Conservation (phyloP, 2,797 vertebrate species). For the Psittacula echo region DNA sequence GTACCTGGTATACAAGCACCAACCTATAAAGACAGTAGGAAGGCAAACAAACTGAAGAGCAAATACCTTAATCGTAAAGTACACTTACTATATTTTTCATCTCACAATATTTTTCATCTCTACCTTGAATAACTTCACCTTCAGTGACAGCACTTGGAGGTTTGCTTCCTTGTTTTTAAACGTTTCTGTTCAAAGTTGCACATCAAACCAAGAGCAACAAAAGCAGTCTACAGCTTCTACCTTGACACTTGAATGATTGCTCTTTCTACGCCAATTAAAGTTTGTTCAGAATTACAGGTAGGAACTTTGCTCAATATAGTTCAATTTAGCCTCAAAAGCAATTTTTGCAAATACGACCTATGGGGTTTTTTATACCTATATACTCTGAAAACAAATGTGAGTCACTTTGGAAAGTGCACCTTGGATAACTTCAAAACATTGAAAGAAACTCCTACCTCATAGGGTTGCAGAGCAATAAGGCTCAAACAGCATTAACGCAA, state of each 20-base stretch:
- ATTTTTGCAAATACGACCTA: background rate
- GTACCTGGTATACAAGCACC: background rate
- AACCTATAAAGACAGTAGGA: background rate
- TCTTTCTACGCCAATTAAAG: background rate
- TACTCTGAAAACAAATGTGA: background rate
- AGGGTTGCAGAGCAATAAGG: background rate
- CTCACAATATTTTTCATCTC: background rate
- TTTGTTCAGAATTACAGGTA: background rate
- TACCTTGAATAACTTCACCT: background rate
- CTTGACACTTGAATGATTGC: background rate
- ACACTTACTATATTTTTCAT: background rate
- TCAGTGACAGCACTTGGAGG: background rate
- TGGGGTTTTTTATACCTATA: background rate
- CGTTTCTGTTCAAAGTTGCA: background rate
- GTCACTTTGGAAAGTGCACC: background rate
- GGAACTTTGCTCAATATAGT: background rate
- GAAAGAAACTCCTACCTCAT: background rate
- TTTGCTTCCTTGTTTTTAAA: background rate
- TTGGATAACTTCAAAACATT: background rate
- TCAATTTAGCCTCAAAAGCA: background rate
- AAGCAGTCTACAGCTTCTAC: background rate
- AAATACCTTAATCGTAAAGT: background rate
- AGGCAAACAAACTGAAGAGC: background rate
- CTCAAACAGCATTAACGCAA: background rate
- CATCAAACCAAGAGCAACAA: background rate